These are phyloP conservation scores for Trissolcus basalis DNA, from an alignment of 1,140 invertebrate species.

Conservation along the genomic window DNA sequence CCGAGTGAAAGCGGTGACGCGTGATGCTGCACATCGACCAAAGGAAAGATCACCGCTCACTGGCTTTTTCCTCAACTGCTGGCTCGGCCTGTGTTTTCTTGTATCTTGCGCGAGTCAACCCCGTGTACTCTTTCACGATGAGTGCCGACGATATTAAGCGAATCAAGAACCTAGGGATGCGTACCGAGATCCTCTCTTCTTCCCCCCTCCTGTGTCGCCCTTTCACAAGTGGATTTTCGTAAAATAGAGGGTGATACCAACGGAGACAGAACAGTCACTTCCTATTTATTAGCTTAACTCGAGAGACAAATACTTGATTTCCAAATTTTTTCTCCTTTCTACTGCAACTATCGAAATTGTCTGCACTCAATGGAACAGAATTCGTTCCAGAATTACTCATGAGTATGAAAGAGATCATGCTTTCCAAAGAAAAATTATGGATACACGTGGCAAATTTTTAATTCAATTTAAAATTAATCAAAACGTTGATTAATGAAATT, in stretches of 20 bases:
- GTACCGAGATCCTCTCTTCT: conserved; percentile 7
- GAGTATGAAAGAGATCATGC: too few relatives aligned
- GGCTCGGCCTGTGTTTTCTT: conserved; percentile 28
- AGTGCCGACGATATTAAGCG: conserved; percentile 32
- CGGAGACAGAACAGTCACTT: background rate
- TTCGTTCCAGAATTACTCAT: too few relatives aligned
- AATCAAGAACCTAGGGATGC: conserved; percentile 31
- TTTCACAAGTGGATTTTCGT: conserved; percentile 9
- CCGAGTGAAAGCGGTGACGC: conserved; percentile 71
- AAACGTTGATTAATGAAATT: too few relatives aligned
- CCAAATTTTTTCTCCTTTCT: too few relatives aligned
- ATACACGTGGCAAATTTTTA: too few relatives aligned
- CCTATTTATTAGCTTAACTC: conserved; percentile 8
- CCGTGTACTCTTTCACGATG: conserved; percentile 21
- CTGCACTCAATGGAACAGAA: too few relatives aligned
- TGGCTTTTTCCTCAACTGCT: conserved; percentile 66
- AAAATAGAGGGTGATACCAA: background rate
- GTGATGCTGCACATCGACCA: conserved; percentile 75
- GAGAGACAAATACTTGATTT: background rate
- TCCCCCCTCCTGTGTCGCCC: conserved; percentile 1
- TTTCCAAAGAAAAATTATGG: too few relatives aligned
- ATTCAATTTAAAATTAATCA: too few relatives aligned
- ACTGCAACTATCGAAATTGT: too few relatives aligned
- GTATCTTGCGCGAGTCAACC: conserved; percentile 28
- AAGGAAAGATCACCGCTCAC: conserved; percentile 73